A percentile compares a stretch with the other conserved stretches of the same genome.
Conservation (phyloP, 92 coral and sea anemone genomes). For the Micromussa lordhowensis region DNA sequence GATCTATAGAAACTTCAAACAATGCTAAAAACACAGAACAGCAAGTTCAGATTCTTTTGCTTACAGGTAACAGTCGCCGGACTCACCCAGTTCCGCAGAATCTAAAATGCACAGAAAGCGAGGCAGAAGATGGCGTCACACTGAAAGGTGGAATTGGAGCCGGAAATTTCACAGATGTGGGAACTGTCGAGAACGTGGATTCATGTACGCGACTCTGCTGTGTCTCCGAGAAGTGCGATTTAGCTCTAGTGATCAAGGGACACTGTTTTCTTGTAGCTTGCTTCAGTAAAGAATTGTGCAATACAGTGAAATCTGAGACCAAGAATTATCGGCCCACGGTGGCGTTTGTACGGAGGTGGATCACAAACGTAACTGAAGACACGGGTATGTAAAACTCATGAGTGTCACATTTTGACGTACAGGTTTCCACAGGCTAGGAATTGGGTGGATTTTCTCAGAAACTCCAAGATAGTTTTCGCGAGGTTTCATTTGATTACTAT, state of each 20-base stretch:
- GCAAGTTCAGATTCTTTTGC: background rate
- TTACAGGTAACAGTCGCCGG: conserved; percentile 55
- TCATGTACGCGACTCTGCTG: conserved; percentile 93
- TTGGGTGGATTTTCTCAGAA: background rate
- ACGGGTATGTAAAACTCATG: conserved; percentile 68
- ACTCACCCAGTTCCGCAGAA: conserved; percentile 79
- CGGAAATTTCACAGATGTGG: conserved; percentile 95
- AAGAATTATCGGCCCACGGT: conserved; percentile 85
- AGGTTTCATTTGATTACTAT: background rate
- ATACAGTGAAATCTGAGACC: conserved; percentile 81
- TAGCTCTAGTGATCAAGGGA: conserved; percentile 83
- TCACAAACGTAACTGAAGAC: conserved; percentile 79
- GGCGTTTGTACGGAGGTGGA: conserved; percentile 80
- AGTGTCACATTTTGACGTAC: background rate
- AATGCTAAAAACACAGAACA: background rate
- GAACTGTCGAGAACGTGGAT: conserved; percentile 84
- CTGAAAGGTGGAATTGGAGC: conserved; percentile 89
- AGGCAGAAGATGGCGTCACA: conserved; percentile 87
- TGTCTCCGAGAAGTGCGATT: conserved; percentile 90
- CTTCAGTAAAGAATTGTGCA: conserved; percentile 82
- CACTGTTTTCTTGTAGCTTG: conserved; percentile 94
- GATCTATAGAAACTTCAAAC: background rate
- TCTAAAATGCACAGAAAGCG: conserved; percentile 82
- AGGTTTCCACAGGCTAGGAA: background rate
- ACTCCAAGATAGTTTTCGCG: background rate